Base-by-base conservation (phyloP, 2,113 vertebrate genomes). In the Zosterops pallidus region DNA sequence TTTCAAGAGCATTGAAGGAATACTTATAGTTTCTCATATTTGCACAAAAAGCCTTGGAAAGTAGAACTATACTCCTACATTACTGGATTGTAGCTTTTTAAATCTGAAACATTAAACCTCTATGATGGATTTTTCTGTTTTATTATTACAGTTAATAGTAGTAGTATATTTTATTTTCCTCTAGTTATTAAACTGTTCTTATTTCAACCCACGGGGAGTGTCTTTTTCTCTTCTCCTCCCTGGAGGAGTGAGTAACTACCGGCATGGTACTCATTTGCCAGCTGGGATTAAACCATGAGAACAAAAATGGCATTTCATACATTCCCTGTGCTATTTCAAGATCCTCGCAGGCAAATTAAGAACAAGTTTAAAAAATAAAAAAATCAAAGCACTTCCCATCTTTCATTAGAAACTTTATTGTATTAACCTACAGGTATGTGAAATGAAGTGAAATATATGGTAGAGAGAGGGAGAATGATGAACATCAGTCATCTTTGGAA, bases 401-500 rank as follows among this genome's bases (percentile, higher is more conserved):
- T 92, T 97, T 96, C 26, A 94, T 96, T 96, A 96, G 86, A 96
- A 97, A 97, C n/a, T 97, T 98, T 97, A 97, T 97, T 98, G 91
- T 60, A 91, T 95, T 92, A 95, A 94, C 83, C 94, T 97, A 97
- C 80, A 96, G 74, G 91, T 62, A 92, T 52, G 70, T 95, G 93
- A 94, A 90, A 39, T 89, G 74, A 96, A 96, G 94, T 89, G 96
- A 82, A 86, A 52, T 86, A 86, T 85, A 91, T 89, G 75, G 76
- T 90, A 91, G 67, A n/a, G 50, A 53, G 82, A 62, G 59, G 86
- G 72, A 96, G 77, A 82, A 93, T 84, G 94, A 94, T 92, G 93
- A 94, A 74, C 72, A 84, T 93, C 83, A 68, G 77, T 93, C 78
- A 91, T 97, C 95, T 98, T 97, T 97, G 96, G 96, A 97, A 96